Percentiles rank a stretch among this genome's conserved stretches.
Evolutionary conservation across 2,797 vertebrate genomes (phyloP).

Genomic region (Gymnopithys bicolor): DNA sequence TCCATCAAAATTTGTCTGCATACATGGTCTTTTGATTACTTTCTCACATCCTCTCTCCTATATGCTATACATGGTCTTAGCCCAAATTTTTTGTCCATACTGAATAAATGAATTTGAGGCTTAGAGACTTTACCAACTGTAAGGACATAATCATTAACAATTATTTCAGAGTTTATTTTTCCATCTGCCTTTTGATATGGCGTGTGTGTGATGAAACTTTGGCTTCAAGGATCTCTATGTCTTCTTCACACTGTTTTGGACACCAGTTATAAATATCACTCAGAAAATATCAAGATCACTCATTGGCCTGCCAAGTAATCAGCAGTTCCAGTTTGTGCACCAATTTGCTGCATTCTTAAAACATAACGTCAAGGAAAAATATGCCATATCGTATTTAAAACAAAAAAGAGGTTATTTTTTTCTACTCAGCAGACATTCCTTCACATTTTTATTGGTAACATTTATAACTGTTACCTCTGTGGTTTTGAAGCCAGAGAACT

Average conservation of each 20-base stretch:
- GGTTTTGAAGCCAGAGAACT: conserved; percentile 16
- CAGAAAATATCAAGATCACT: conserved; percentile 10
- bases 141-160: not conserved
- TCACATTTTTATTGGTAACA: not conserved
- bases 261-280: conserved; percentile 3
- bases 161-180: not conserved
- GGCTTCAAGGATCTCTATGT: not conserved
- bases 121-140: not conserved
- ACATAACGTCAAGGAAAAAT: conserved; percentile 41
- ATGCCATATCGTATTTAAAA: conserved; percentile 45
- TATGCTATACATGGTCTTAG: not conserved
- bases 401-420: not conserved
- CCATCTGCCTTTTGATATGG: not conserved
- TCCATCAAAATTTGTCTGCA: not conserved
- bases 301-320: conserved; percentile 38
- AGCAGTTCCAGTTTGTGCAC: not conserved
- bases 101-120: not conserved
- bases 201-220: not conserved
- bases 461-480: conserved; percentile 22
- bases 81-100: not conserved
- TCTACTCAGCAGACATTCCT: conserved; percentile 51
- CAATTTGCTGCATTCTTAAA: conserved; percentile 57
- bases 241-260: conserved; percentile 7
- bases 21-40: not conserved
- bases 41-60: not conserved